Evolutionary conservation across 2,797 vertebrate genomes (phyloP).

Genomic region (Oreonectes daqikongensis): DNA sequence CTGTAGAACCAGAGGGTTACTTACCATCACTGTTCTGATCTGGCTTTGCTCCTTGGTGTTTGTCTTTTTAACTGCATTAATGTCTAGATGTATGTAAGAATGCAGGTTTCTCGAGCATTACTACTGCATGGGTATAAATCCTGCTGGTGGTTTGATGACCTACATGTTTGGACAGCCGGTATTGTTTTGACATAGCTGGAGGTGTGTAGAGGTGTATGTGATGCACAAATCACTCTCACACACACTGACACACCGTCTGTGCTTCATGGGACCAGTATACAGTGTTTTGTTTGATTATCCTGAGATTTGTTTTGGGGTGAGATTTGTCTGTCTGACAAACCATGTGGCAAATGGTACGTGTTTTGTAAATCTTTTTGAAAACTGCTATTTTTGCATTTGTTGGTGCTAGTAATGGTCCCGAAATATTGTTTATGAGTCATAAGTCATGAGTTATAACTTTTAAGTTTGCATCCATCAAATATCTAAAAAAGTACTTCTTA

Average conservation of each 20-base stretch:
- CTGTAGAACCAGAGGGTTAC: constrained; percentile 32
- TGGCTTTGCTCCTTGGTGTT: constrained; percentile 16
- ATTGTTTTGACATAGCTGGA: constrained; percentile 22
- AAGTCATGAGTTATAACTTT: too few relatives aligned
- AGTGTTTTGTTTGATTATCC: background rate
- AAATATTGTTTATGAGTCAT: too few relatives aligned
- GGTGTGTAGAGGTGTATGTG: constrained; percentile 21
- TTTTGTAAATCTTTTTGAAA: too few relatives aligned
- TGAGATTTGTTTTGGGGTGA: background rate
- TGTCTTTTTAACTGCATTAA: constrained; percentile 50
- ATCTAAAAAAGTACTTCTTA: too few relatives aligned
- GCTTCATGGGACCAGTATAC: too few relatives aligned
- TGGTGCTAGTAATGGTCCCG: too few relatives aligned
- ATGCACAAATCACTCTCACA: constrained; percentile 15
- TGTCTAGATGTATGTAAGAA: background rate
- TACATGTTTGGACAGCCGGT: constrained; percentile 14
- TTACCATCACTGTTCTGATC: constrained; percentile 22
- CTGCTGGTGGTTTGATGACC: constrained; percentile 1
- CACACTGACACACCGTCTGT: background rate
- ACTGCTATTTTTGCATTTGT: too few relatives aligned
- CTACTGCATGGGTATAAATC: constrained; percentile 5
- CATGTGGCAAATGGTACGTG: background rate
- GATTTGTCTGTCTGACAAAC: background rate
- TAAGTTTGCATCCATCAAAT: too few relatives aligned
- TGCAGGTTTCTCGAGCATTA: background rate